Evolutionary conservation across 2,113 vertebrate species (phyloP).

Genomic region (Sturnira hondurensis): DNA sequence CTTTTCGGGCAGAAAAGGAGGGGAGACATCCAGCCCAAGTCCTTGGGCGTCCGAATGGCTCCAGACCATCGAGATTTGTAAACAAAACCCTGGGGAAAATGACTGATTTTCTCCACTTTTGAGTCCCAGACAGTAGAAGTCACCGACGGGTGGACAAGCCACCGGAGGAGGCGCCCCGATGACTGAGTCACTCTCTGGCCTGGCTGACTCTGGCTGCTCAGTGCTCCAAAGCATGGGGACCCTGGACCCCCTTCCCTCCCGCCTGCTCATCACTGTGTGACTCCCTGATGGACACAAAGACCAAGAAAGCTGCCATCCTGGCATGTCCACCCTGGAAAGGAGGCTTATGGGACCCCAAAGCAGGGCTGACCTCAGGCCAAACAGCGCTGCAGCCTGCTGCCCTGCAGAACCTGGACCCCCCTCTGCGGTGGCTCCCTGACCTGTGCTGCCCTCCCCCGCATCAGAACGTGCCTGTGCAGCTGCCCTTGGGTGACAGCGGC

Average conservation of each 20-base stretch:
- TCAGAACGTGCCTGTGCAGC: background rate
- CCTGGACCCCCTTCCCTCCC: background rate
- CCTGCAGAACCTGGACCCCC: background rate
- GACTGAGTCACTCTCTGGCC: background rate
- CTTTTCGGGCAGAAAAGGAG: background rate
- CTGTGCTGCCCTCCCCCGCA: background rate
- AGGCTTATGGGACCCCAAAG: background rate
- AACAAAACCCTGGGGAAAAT: background rate
- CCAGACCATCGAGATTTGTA: background rate
- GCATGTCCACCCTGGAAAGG: background rate
- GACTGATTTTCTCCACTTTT: background rate
- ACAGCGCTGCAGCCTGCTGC: background rate
- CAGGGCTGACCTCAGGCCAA: background rate
- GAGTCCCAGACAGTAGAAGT: background rate
- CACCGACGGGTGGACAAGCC: too few relatives aligned
- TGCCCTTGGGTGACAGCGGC: rapidly evolving
- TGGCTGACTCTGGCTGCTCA: background rate
- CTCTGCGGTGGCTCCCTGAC: background rate
- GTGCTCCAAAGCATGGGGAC: too few relatives aligned
- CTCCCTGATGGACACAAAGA: rapidly evolving
- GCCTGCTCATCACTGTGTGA: background rate
- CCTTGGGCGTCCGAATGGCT: background rate
- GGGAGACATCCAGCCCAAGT: background rate
- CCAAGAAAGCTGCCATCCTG: too few relatives aligned
- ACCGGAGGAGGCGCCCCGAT: background rate